A percentile compares a stretch with the other conserved stretches of the same genome.
Conservation (phyloP, 2,888 invertebrate genomes). For the Aproaerema taeniolella region DNA sequence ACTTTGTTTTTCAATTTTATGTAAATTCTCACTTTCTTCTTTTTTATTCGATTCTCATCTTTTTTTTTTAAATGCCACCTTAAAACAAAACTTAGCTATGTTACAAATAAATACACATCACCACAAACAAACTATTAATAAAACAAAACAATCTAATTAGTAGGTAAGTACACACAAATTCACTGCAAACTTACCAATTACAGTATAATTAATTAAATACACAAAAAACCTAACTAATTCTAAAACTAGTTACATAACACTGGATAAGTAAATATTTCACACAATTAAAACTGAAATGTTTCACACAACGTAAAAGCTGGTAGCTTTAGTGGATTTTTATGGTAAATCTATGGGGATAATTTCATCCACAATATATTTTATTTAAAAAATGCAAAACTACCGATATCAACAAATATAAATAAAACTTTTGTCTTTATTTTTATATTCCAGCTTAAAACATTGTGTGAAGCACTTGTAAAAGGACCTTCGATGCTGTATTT, state of each 20-base stretch:
- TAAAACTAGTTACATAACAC: background rate
- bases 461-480: no score
- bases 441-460: no score
- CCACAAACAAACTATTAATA: slow-evolving; percentile 1
- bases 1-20: slow-evolving; percentile 8
- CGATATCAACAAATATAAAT: no score
- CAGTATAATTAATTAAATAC: slow-evolving; percentile 11
- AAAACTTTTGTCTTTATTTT: no score
- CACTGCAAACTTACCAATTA: slow-evolving; percentile 25
- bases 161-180: slow-evolving; percentile 1
- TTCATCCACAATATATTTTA: no score
- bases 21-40: slow-evolving; percentile 10
- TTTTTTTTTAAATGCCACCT: slow-evolving; percentile 6
- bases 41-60: slow-evolving; percentile 6
- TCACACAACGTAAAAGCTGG: no score
- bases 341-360: no score
- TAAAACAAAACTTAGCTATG: background rate
- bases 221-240: background rate
- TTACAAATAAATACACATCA: background rate
- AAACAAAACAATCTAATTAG: background rate
- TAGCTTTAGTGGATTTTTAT: no score
- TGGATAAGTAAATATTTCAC: no score
- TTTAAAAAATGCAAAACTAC: no score
- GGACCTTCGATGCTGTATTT: no score
- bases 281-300: no score